phyloP scores from a whole-genome alignment of 2,113 vertebrate genomes.

The Elaphurus davidianus region DNA sequence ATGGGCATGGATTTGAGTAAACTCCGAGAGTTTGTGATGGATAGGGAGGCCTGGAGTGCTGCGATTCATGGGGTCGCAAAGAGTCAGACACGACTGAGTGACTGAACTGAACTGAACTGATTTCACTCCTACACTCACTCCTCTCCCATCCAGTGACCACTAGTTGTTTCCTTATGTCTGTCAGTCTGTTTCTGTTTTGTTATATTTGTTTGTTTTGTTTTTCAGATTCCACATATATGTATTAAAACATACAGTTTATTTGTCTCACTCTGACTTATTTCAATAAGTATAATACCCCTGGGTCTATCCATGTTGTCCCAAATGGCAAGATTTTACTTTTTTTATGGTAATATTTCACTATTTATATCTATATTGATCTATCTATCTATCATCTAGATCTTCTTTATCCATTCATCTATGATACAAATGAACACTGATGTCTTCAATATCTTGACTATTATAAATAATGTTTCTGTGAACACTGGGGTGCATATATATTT shows the following conservation, averaged over 20 bases:
- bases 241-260: neutral
- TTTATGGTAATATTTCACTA: neutral
- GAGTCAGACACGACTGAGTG: too few species aligned
- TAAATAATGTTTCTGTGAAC: neutral
- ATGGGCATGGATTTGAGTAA: too few species aligned
- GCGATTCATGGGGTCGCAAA: too few species aligned
- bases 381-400: neutral
- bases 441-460: accelerated
- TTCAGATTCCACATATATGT: neutral
- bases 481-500: accelerated
- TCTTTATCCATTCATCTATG: neutral
- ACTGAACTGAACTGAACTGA: too few species aligned
- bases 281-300: neutral
- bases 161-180: neutral
- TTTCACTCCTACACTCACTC: neutral
- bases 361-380: neutral
- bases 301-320: neutral
- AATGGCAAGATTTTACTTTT: neutral
- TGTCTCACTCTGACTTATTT: neutral
- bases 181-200: neutral
- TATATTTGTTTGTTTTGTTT: too few species aligned
- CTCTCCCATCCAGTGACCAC: neutral
- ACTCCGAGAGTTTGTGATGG: too few species aligned
- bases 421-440: neutral
- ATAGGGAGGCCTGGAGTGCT: too few species aligned